These are phyloP conservation scores for Nymphalis polychloros DNA, from an alignment of 2,888 invertebrate genomes.

Conservation along the genomic window DNA sequence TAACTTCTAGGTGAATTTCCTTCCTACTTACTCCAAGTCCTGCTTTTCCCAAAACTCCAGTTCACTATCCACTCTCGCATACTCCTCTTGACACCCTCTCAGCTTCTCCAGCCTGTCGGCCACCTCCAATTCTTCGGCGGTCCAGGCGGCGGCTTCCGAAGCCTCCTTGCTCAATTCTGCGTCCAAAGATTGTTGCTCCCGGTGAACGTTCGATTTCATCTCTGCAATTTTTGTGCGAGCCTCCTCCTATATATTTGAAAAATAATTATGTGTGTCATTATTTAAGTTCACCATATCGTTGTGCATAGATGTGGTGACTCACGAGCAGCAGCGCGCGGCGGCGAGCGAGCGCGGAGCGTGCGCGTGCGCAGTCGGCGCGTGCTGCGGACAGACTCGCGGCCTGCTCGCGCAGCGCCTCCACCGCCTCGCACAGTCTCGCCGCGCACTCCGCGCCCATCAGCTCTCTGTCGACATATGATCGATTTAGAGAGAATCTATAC, in stretches of 20 bases:
- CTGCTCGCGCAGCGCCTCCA: conserved; percentile 48
- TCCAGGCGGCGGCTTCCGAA: conserved; percentile 46
- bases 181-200: conserved; percentile 50
- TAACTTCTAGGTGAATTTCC: no score
- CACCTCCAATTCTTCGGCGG: conserved; percentile 33
- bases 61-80: conserved; percentile 44
- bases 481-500: no score
- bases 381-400: conserved; percentile 40
- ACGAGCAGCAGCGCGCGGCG: conserved; percentile 10
- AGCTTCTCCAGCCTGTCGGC: conserved; percentile 30
- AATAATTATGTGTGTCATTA: no score
- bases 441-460: conserved; percentile 59
- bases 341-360: conserved; percentile 20
- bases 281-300: no score
- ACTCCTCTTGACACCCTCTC: conserved; percentile 42
- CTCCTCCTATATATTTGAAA: conserved; percentile 52
- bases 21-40: conserved; percentile 51
- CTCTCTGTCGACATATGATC: conserved; percentile 42
- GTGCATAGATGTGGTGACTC: no score
- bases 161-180: conserved; percentile 46
- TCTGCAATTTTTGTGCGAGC: conserved; percentile 53
- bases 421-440: conserved; percentile 43
- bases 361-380: conserved; percentile 37
- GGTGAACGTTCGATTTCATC: conserved; percentile 46
- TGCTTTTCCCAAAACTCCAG: conserved; percentile 57